A percentile compares a stretch with the other conserved stretches of the same genome.
These are phyloP conservation scores for Stenichneumon culpator DNA, from an alignment of 2,888 invertebrate genomes.

Conservation along the genomic window DNA sequence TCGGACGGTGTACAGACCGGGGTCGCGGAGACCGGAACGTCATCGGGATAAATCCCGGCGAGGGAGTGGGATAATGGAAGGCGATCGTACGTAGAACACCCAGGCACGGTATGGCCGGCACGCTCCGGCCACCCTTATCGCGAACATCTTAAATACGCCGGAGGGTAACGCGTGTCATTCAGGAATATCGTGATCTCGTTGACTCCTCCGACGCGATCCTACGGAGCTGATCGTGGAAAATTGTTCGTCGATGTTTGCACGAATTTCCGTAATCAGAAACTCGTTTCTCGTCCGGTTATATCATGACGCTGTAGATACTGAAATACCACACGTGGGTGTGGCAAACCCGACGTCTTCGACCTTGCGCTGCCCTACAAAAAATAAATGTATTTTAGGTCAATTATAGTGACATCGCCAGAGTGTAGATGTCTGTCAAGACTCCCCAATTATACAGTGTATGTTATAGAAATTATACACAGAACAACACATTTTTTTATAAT, in stretches of 20 bases:
- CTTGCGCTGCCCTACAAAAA: too few relatives aligned
- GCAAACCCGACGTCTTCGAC: too few relatives aligned
- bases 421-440: too few relatives aligned
- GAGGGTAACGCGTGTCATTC: slow-evolving; percentile 78
- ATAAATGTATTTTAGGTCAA: too few relatives aligned
- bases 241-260: neutral
- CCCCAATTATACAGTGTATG: too few relatives aligned
- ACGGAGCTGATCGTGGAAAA: neutral
- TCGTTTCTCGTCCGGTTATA: neutral
- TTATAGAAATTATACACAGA: too few relatives aligned
- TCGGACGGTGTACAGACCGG: slow-evolving; percentile 23
- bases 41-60: slow-evolving; percentile 52
- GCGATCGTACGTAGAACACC: neutral
- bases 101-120: slow-evolving; percentile 67
- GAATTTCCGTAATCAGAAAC: too few relatives aligned
- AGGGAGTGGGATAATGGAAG: slow-evolving; percentile 44
- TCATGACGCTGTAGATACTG: neutral
- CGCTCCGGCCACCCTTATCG: slow-evolving; percentile 82
- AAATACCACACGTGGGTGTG: neutral
- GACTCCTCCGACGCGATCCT: slow-evolving; percentile 77
- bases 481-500: too few relatives aligned
- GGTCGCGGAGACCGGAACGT: neutral
- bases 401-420: too few relatives aligned
- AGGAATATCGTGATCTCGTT: slow-evolving; percentile 77
- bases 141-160: slow-evolving; percentile 82